Evolutionary conservation across 2,888 invertebrate genomes (phyloP), one percentile per base, ranked within the genome.

Genomic region (Ectemnius cavifrons): DNA sequence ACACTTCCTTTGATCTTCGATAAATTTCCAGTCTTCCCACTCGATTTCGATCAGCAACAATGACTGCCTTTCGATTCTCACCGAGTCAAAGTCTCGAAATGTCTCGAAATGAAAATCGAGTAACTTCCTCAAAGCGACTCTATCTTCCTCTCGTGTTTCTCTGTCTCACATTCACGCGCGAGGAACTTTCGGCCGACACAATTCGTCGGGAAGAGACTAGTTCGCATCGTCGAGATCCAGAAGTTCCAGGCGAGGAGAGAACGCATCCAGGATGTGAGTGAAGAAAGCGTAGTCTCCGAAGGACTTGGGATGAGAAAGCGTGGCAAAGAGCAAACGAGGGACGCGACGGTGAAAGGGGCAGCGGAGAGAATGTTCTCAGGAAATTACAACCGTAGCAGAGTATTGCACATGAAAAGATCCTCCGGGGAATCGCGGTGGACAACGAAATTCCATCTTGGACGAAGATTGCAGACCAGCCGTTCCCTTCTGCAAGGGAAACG

Each of bases 341-440:
- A 0, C 6, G 37, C 5, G 37, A 8, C 1, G 37, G 37, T 4
- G 37, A 6, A 11, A 37, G 37, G 37, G 37, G 37, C 23, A 11
- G 8, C 37, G 11, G 37, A 6, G 65, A 37, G 59, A 59, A 74
- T 68, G 69, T 74, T 67, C 63, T 56, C 65, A 23, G 65, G 63
- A 71, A 64, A 71, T 78, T 77, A 78, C 72, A 68, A 72, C 65
- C 62, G 52, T 58, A 56, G 57, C 49, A 47, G 27, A 45, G 62
- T 65, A 75, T 66, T 47, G 67, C 71, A 47, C 75, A 63, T 49
- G 61, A 72, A 72, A 59, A 65, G 64, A 64, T 64, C 18, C 64
- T 64, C 67, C 46, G 8, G 20, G 72, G 37, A 27, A 61, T 65
- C 47, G 47, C 37, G 60, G 56, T 61, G 71, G 63, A 72, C 75